Percentiles rank a stretch among this genome's conserved stretches.
phyloP scores from a whole-genome alignment of 2,888 invertebrate genomes.

The Cepaea hortensis region DNA sequence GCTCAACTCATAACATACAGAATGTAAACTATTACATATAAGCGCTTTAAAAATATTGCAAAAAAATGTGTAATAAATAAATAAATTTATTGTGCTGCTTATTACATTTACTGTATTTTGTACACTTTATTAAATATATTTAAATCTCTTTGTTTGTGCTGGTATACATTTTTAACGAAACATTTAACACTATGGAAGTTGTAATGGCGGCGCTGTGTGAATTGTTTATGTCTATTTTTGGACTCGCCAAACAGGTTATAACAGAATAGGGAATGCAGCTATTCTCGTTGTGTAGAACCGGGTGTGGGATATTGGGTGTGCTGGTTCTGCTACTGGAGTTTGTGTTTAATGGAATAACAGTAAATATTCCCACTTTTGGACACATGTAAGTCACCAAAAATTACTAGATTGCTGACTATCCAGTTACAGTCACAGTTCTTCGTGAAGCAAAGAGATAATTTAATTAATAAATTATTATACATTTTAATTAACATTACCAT shows the following conservation, averaged over 20 bases:
- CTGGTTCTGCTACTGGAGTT: background rate
- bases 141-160: background rate
- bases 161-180: background rate
- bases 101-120: no score
- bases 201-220: constrained; percentile 23
- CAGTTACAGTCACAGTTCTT: no score
- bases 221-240: constrained; percentile 37
- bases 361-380: background rate
- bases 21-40: no score
- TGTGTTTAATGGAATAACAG: background rate
- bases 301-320: constrained; percentile 21
- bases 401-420: background rate
- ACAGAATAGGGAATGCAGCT: background rate
- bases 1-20: no score
- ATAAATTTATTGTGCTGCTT: background rate
- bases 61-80: background rate
- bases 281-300: constrained; percentile 2
- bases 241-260: constrained; percentile 41
- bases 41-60: no score
- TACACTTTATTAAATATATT: background rate
- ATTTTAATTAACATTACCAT: no score
- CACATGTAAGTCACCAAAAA: background rate
- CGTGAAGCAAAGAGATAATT: no score
- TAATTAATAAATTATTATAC: no score
- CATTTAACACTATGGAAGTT: background rate